Conservation (phyloP, 2,888 invertebrate species). For the Eristalis intricaria region DNA sequence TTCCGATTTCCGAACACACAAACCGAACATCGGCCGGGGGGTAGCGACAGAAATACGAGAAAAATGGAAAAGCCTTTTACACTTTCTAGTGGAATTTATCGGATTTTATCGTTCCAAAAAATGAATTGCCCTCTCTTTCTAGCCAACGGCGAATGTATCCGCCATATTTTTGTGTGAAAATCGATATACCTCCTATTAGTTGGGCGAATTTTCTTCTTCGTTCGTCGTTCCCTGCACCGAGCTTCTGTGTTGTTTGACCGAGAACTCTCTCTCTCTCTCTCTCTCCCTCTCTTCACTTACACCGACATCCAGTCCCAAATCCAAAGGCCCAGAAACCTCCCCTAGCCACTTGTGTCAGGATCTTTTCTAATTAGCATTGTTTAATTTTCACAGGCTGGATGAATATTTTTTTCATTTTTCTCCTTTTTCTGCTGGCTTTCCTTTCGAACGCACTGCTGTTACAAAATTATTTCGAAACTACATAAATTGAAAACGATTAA, state of each 20-base stretch:
- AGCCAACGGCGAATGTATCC: slow-evolving; percentile 56
- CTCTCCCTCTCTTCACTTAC: slow-evolving; percentile 32
- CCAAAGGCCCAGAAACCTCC: slow-evolving; percentile 33
- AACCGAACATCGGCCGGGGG: neutral
- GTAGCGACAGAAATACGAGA: neutral
- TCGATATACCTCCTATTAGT: slow-evolving; percentile 72
- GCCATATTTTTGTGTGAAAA: slow-evolving; percentile 72
- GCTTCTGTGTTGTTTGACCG: slow-evolving; percentile 46
- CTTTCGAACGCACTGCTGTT: neutral
- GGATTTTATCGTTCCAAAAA: slow-evolving; percentile 68
- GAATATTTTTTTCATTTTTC: slow-evolving; percentile 25
- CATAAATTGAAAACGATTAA: neutral
- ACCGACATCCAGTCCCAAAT: slow-evolving; percentile 3
- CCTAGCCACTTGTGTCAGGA: slow-evolving; percentile 52
- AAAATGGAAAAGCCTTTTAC: slow-evolving; percentile 46
- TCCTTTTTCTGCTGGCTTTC: slow-evolving; percentile 1
- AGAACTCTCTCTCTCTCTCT: slow-evolving; percentile 21
- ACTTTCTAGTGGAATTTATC: slow-evolving; percentile 72
- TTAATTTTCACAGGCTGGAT: slow-evolving; percentile 40
- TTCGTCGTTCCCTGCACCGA: slow-evolving; percentile 53
- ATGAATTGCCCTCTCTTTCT: slow-evolving; percentile 51
- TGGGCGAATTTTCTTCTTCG: slow-evolving; percentile 68
- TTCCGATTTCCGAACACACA: neutral
- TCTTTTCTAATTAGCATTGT: slow-evolving; percentile 66
- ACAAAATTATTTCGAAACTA: neutral